Evolutionary conservation across 2,113 vertebrate species (phyloP), one percentile per base, ranked within the genome.

Genomic region (Ia io): DNA sequence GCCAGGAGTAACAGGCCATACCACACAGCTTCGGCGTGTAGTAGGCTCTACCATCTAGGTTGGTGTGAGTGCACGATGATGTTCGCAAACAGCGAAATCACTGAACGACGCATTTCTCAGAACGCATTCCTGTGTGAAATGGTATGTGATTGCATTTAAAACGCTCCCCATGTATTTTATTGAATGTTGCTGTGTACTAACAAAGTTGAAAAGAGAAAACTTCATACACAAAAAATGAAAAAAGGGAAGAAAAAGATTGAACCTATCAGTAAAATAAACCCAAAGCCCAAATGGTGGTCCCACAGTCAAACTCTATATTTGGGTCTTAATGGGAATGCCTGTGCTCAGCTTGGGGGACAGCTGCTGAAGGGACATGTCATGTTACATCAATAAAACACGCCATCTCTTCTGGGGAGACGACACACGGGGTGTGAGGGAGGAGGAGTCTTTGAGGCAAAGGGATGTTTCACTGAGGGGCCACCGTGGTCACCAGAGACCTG

Each of bases 391-490:
- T 65, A 25, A 70, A 37, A 12, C 2, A 1, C 28, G n/a, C 5
- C 2, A 0, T 3, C 6, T 16, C 51, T 47, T 49, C 17, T 13
- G 18, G 32, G 16, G 13, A 14, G 28, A 10, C 12, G 0, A 7
- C 1, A 3, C 9, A 11, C 1, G 9, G 35, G 22, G 6, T 37
- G 1, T 3, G 1, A 77, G 12, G 1, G 23, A 3, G 1, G 2
- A 10, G 59, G 28, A 30, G 44, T 32, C 88, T 30, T 0, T 1
- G 71, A 74, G 11, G 20, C 28, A 20, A 42, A 9, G 18, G 9
- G 10, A 28, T 3, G 30, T 77, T 37, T 84, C 59, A 8, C 65
- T 90, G 67, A 53, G 22, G 11, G 28, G 22, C 59, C 17, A 16
- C 0, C 0, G 1, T 78, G 28, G 18, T 22, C 10, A 2, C 40